Base-by-base conservation (phyloP, 2,797 vertebrate genomes). In the Eidolon dupreanum region DNA sequence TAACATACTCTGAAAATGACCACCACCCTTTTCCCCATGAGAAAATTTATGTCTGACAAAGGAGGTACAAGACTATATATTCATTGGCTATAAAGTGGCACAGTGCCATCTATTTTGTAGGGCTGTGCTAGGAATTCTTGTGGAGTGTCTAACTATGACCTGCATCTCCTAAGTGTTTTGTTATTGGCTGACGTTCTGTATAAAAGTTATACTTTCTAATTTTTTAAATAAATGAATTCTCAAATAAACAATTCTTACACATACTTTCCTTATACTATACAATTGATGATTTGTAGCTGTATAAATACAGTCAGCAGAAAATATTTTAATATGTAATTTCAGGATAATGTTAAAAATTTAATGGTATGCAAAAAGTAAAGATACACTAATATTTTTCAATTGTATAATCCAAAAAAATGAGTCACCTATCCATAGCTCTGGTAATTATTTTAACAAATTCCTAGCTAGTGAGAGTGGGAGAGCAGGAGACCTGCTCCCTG, bases 241-340 rank as follows among this genome's bases (percentile, higher is more conserved):
- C 16, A 41, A 65, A 77, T 22, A 66, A 88, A 70, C 0, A 75
- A 22, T 41, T n/a, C 46, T 71, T 51, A 61, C 4, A 31, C 6
- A 2, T 24, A 43, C 82, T 83, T 65, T 55, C 31, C 36, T 55
- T 13, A 87, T 26, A 6, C 13, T 51, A 26, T 57, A 49, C 17
- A 36, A 78, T 49, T 24, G 12, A 8, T 53, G 24, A 41, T 38
- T 31, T 49, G 20, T 0, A 28, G 36, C 26, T 71, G 1, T 13
- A 43, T 66, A 71, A 89, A 71, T 28, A 71, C 0, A 31, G 33
- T 57, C 28, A 46, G 10, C 7, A 78, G 63, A 46, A 78, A 81
- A 65, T 55, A 59, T 78, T 84, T 93, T 63, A 61, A 70, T 74
- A 33, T 70, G 6, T 55, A 51, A 59, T 59, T 90, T 90, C 51